phyloP scores from a whole-genome alignment of 2,797 vertebrate species.

The Brachyrhaphis roseni region DNA sequence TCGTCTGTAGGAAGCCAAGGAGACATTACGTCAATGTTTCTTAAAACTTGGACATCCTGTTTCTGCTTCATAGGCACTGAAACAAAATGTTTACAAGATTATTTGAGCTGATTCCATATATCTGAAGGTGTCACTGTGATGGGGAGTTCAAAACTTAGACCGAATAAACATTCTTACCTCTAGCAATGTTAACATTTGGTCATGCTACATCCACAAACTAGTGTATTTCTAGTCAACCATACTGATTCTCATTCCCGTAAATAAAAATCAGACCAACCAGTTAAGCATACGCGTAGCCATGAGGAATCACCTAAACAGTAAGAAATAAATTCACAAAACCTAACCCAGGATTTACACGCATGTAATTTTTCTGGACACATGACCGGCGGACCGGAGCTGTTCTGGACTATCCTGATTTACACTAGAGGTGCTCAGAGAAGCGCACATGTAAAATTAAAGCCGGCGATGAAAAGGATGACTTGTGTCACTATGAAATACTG shows the following conservation, averaged over 20 bases:
- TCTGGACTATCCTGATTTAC: too few species aligned
- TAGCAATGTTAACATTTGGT: neutral
- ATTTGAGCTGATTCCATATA: conserved; percentile 26
- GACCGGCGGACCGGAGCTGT: too few species aligned
- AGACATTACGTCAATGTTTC: conserved; percentile 58
- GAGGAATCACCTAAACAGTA: neutral
- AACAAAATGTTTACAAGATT: conserved; percentile 21
- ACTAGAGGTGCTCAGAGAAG: too few species aligned
- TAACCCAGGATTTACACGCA: too few species aligned
- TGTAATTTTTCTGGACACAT: neutral
- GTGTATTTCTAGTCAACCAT: neutral
- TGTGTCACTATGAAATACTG: too few species aligned
- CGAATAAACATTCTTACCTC: neutral
- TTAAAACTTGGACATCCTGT: conserved; percentile 22
- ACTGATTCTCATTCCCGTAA: neutral
- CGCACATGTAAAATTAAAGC: too few species aligned
- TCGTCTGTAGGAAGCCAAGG: conserved; percentile 64
- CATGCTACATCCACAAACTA: neutral
- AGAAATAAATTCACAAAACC: neutral
- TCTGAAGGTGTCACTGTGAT: conserved; percentile 6
- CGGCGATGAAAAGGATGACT: too few species aligned
- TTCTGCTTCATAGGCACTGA: conserved; percentile 4
- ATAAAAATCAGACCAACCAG: neutral
- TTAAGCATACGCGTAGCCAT: neutral
- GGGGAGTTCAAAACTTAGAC: conserved; percentile 6